These are phyloP conservation scores for Oryctolagus cuniculus DNA, from an alignment of 2,113 vertebrate genomes.

Conservation along the genomic window DNA sequence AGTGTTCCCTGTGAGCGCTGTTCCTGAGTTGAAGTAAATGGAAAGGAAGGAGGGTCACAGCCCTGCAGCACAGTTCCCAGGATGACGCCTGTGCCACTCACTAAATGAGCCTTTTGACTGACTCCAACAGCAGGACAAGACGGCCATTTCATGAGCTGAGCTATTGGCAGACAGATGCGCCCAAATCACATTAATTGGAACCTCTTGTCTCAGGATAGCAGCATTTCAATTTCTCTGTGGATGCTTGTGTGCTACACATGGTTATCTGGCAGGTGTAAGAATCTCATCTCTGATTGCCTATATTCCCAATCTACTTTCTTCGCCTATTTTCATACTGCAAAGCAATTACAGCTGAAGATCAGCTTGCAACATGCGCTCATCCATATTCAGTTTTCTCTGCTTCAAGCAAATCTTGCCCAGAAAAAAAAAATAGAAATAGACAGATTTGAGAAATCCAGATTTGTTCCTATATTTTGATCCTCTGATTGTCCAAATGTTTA, in stretches of 20 bases:
- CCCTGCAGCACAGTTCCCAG: background rate
- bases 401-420: conserved; percentile 58
- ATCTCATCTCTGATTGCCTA: conserved; percentile 69
- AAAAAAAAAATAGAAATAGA: conserved; percentile 57
- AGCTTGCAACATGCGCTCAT: conserved; percentile 71
- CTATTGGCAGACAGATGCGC: conserved; percentile 37
- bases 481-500: conserved; percentile 74
- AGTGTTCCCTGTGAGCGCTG: background rate
- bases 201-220: conserved; percentile 58
- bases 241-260: background rate
- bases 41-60: background rate
- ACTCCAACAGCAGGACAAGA: background rate
- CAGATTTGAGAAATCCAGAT: conserved; percentile 59
- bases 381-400: conserved; percentile 79
- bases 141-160: conserved; percentile 16
- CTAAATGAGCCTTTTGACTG: conserved; percentile 10
- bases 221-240: conserved; percentile 61
- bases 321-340: conserved; percentile 54
- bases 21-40: background rate
- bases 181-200: conserved; percentile 58
- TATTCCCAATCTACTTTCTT: conserved; percentile 66
- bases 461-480: conserved; percentile 67
- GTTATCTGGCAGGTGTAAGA: conserved; percentile 71
- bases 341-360: conserved; percentile 74
- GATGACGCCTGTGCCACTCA: background rate